Evolutionary conservation across 2,888 invertebrate genomes (phyloP).

Genomic region (Thera obeliscata): DNA sequence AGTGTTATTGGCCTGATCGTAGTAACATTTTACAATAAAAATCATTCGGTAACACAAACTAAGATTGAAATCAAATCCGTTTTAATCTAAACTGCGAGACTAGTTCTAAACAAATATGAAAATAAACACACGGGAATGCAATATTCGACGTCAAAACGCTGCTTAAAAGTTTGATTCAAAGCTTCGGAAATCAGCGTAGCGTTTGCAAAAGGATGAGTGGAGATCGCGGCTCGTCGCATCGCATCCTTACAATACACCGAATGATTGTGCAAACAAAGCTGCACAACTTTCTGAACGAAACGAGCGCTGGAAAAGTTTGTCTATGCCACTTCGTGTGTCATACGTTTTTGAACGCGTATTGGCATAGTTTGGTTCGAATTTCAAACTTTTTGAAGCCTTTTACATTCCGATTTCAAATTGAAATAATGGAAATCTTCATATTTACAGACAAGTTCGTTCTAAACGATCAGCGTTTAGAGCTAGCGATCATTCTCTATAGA

Average conservation of each 20-base stretch:
- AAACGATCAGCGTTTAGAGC: no score
- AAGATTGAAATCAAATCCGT: slow-evolving; percentile 26
- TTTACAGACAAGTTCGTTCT: neutral
- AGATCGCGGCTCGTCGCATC: slow-evolving; percentile 58
- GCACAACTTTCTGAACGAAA: slow-evolving; percentile 64
- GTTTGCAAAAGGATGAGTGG: slow-evolving; percentile 73
- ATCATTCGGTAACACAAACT: slow-evolving; percentile 23
- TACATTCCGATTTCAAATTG: slow-evolving; percentile 22
- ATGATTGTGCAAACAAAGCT: slow-evolving; percentile 79
- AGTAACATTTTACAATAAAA: slow-evolving; percentile 63
- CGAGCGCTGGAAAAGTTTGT: slow-evolving; percentile 72
- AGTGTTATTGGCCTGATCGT: slow-evolving; percentile 80
- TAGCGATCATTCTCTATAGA: neutral
- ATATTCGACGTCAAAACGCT: slow-evolving; percentile 78
- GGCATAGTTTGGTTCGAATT: slow-evolving; percentile 36
- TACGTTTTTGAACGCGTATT: slow-evolving; percentile 51
- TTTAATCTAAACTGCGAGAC: slow-evolving; percentile 50
- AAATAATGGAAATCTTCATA: neutral
- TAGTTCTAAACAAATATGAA: slow-evolving; percentile 71
- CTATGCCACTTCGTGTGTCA: slow-evolving; percentile 55
- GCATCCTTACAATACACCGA: slow-evolving; percentile 81
- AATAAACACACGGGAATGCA: slow-evolving; percentile 77
- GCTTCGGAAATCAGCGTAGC: slow-evolving; percentile 79
- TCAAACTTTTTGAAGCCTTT: slow-evolving; percentile 29
- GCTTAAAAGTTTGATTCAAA: slow-evolving; percentile 82